Conservation (phyloP, 30 jellyfish, hydroid and myxozoan species). For the Turritopsis dohrnii region DNA sequence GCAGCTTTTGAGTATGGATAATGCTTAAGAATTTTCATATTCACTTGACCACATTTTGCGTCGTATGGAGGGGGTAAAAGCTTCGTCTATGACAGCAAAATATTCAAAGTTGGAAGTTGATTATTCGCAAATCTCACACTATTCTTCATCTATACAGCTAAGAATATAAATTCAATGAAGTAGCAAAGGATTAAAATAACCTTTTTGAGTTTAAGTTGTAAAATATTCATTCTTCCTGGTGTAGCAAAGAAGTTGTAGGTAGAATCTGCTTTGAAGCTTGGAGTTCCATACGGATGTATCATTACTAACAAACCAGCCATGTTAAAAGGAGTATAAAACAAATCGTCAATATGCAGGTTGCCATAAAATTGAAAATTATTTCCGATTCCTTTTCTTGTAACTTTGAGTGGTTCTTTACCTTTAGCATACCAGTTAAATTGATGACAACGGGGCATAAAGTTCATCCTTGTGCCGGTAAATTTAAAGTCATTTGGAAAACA, state of each 20-base stretch:
- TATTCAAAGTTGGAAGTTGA: neutral
- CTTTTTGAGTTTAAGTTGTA: neutral
- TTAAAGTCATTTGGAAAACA: neutral
- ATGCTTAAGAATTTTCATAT: neutral
- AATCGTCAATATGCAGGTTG: neutral
- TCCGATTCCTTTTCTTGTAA: neutral
- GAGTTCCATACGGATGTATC: neutral
- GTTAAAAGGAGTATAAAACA: neutral
- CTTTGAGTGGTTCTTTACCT: neutral
- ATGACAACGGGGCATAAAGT: neutral
- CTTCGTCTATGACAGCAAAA: neutral
- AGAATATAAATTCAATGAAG: no score
- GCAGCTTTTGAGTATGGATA: neutral
- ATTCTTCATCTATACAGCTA: no score
- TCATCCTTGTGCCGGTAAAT: neutral
- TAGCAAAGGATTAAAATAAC: no score
- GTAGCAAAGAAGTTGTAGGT: neutral
- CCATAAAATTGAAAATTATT: neutral
- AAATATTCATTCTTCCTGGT: neutral
- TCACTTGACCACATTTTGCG: neutral
- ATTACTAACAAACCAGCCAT: neutral
- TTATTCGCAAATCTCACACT: no score
- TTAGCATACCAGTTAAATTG: neutral
- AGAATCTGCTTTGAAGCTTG: neutral
- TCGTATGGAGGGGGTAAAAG: neutral